Conservation (phyloP, 2,888 invertebrate species). For the Liopterus haemorrhoidalis region DNA sequence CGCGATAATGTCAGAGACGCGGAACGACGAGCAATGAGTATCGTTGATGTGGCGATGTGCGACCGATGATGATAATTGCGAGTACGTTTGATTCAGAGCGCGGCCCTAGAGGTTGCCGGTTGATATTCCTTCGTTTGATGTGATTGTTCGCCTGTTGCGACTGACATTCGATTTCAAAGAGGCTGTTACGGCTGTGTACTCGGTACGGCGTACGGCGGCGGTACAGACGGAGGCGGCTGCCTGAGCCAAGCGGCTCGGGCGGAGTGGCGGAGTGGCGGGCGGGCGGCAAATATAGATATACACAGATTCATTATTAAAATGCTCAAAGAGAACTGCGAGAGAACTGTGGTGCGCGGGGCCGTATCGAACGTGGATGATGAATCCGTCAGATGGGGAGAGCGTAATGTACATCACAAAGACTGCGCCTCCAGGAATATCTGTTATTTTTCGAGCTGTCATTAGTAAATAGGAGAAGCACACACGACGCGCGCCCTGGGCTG, state of each 20-base stretch:
- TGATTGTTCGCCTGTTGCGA: conserved; percentile 32
- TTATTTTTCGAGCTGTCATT: background rate
- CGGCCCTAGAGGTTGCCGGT: no score
- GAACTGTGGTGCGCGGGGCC: conserved; percentile 31
- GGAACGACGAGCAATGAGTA: no score
- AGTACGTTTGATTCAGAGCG: no score
- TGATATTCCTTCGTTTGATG: conserved; percentile 30
- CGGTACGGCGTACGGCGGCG: conserved; percentile 25
- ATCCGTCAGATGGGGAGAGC: conserved; percentile 35
- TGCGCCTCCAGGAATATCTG: conserved; percentile 40
- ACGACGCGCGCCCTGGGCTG: background rate
- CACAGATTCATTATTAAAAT: conserved; percentile 40
- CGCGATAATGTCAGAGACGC: no score
- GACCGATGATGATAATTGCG: no score
- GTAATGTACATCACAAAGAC: conserved; percentile 39
- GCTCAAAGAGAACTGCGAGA: conserved; percentile 41
- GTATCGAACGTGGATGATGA: conserved; percentile 48
- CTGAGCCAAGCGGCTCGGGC: conserved; percentile 36
- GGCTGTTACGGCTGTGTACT: conserved; percentile 29
- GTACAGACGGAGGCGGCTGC: conserved; percentile 16
- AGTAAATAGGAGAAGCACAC: background rate
- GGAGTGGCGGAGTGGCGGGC: conserved; percentile 40
- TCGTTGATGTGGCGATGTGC: no score
- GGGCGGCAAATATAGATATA: conserved; percentile 39
- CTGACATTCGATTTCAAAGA: conserved; percentile 38